These are phyloP conservation scores for Zaprionus davidi DNA, from an alignment of 1,140 invertebrate genomes.

Conservation along the genomic window DNA sequence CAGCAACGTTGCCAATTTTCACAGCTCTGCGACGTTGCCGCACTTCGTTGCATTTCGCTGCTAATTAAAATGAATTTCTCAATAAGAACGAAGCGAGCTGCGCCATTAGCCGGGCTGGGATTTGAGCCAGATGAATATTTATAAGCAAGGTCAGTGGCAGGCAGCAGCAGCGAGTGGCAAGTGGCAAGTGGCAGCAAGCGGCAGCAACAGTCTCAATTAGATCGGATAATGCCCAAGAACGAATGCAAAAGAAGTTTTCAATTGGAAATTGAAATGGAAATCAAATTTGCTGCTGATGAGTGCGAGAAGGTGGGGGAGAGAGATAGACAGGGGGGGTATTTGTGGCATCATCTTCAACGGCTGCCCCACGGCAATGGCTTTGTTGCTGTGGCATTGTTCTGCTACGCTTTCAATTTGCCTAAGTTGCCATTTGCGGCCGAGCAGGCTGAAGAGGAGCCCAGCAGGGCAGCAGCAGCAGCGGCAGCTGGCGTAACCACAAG, in stretches of 20 bases:
- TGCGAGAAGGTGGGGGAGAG: neutral
- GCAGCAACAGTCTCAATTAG: constrained; percentile 34
- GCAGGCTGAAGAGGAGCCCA: neutral
- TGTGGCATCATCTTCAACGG: constrained; percentile 9
- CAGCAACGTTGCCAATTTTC: constrained; percentile 41
- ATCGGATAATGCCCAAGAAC: constrained; percentile 17
- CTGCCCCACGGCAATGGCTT: constrained; percentile 25
- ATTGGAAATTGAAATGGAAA: constrained; percentile 45
- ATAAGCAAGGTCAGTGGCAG: constrained; percentile 40
- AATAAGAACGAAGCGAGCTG: constrained; percentile 2
- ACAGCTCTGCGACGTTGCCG: constrained; percentile 39
- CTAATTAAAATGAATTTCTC: constrained; percentile 77
- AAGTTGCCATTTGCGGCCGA: constrained; percentile 62
- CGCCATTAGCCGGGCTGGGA: neutral
- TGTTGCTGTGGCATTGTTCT: constrained; percentile 37
- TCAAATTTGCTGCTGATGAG: constrained; percentile 44
- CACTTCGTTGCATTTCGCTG: constrained; percentile 36
- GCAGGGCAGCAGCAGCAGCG: constrained; percentile 27
- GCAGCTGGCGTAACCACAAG: constrained; percentile 62
- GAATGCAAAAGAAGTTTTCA: constrained; percentile 35
- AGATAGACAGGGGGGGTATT: neutral
- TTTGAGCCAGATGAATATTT: constrained; percentile 27
- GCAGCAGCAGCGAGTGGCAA: neutral
- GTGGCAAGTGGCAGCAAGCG: neutral
- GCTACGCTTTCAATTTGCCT: constrained; percentile 75